Conservation (phyloP, 2,797 vertebrate species). For the Smutsia temminckii region DNA sequence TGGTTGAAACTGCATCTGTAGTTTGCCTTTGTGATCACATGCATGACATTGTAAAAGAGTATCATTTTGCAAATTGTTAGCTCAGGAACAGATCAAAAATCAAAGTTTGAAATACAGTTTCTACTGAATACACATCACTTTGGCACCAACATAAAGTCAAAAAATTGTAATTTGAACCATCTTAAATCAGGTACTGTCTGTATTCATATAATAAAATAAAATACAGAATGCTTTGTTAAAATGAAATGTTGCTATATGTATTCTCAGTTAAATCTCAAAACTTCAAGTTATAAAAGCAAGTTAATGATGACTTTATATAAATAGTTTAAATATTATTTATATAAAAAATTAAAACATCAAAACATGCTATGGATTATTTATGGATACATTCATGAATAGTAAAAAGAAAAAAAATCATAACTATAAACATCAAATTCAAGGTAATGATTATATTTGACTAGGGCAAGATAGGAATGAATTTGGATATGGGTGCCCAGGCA, state of each 20-base stretch:
- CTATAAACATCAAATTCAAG: neutral
- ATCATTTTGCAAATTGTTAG: neutral
- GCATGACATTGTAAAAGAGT: neutral
- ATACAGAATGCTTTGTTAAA: neutral
- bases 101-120: neutral
- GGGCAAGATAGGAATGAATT: neutral
- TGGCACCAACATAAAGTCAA: neutral
- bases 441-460: neutral
- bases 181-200: neutral
- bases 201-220: neutral
- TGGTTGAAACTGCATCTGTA: neutral
- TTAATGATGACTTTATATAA: neutral
- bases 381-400: neutral
- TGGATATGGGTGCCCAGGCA: neutral
- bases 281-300: neutral
- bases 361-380: neutral
- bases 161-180: neutral
- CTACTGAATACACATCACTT: neutral
- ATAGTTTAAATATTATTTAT: neutral
- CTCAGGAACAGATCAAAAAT: neutral
- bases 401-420: neutral
- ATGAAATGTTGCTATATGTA: neutral
- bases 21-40: neutral
- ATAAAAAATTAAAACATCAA: neutral
- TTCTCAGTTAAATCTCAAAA: neutral